Percentiles rank a stretch among this genome's conserved stretches.
These are phyloP conservation scores for Eulemur mongoz DNA, from an alignment of 2,797 vertebrate species.

Conservation along the genomic window DNA sequence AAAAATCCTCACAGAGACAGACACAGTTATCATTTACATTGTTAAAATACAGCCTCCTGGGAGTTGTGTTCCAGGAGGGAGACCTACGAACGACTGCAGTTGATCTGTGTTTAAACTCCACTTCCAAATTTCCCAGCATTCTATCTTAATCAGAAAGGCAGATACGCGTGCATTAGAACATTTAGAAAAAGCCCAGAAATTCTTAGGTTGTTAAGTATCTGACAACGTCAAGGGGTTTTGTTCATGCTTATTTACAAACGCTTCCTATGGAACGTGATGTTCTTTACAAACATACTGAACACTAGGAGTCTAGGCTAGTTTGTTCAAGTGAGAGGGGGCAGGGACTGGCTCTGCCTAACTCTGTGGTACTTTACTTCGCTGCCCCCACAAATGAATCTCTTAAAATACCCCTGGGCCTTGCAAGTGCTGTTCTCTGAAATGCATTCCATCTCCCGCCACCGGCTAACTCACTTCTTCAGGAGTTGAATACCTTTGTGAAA, in stretches of 20 bases:
- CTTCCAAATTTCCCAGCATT: neutral
- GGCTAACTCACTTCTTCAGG: neutral
- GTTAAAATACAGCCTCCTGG: neutral
- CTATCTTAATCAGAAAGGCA: neutral
- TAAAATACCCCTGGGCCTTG: neutral
- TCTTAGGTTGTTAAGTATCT: neutral
- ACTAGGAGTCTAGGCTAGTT: neutral
- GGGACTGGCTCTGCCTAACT: neutral
- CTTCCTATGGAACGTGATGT: neutral
- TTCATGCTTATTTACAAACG: neutral
- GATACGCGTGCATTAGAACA: neutral
- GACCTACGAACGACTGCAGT: neutral
- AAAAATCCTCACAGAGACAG: neutral
- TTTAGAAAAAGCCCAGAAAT: neutral
- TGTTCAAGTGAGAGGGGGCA: neutral
- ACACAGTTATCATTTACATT: neutral
- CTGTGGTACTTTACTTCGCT: neutral
- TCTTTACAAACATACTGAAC: neutral
- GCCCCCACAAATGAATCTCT: neutral
- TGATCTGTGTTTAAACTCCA: neutral
- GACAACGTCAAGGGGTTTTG: neutral
- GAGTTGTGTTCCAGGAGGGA: neutral
- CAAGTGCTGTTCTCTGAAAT: neutral
- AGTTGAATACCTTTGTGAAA: neutral
- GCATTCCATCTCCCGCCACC: neutral